Percentiles rank a stretch among this genome's conserved stretches.
Evolutionary conservation across 2,113 vertebrate species (phyloP).

Genomic region (Fulica atra): DNA sequence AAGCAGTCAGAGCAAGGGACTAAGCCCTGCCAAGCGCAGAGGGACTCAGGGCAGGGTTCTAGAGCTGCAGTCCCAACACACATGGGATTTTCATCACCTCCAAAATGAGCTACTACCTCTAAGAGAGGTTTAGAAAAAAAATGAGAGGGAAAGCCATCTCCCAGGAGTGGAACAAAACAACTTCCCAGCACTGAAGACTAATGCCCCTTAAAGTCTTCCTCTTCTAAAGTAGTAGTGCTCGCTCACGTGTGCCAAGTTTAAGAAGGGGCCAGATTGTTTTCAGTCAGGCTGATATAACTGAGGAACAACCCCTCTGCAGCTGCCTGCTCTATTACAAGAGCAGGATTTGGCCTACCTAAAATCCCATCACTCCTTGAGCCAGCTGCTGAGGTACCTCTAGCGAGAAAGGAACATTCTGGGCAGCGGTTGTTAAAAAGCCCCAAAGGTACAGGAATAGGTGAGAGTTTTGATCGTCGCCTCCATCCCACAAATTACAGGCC

Average conservation of each 20-base stretch:
- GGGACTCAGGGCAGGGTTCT: accelerated
- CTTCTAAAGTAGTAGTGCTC: accelerated
- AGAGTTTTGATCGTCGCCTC: neutral
- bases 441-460: neutral
- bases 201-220: accelerated
- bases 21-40: accelerated
- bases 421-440: neutral
- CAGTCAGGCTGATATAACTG: neutral
- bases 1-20: accelerated
- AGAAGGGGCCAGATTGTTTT: neutral
- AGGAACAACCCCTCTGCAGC: neutral
- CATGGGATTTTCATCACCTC: accelerated
- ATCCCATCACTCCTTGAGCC: neutral
- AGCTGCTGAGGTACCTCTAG: neutral
- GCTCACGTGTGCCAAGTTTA: accelerated
- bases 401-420: neutral
- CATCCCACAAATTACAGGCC: neutral
- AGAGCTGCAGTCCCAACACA: accelerated
- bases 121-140: accelerated
- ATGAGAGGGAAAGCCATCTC: neutral
- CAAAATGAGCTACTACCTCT: accelerated
- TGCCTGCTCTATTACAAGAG: neutral
- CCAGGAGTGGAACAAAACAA: neutral
- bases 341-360: neutral
- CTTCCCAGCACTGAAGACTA: neutral